Base-by-base conservation (phyloP, 2,113 vertebrate species). In the Alligator sinensis region DNA sequence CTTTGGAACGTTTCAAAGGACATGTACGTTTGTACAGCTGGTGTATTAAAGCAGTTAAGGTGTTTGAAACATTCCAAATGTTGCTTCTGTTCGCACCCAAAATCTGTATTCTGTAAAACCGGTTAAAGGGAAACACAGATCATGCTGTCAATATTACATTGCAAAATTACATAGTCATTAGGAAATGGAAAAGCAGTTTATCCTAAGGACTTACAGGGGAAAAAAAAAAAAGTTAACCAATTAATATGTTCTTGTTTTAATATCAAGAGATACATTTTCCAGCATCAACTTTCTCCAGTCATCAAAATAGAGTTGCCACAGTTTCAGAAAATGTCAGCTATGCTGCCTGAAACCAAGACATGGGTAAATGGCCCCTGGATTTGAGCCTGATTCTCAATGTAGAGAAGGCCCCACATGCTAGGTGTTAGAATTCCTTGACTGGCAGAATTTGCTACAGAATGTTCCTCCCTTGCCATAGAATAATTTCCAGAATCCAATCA, bases 21-120 rank as follows among this genome's bases (percentile, higher is more conserved):
- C 47, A 47, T 47, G 47, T 9, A 47, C 9, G 47, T 57, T 14
- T 74, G 28, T 11, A 60, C 72, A 47, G 8, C 47, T 47, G 47
- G 47, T 47, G 7, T 47, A 9, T 47, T 47, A 47, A 47, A 47
- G 47, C 47, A 47, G 47, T 47, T 47, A 47, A 47, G 47, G 47
- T 47, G 47, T 47, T 47, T 47, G 47, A 47, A 47, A 47, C 47
- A 47, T 47, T 47, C 47, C 7, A 47, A 47, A 47, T 47, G 47
- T 47, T 47, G 47, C 47, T 47, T 47, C 47, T 47, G 47, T 47
- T 47, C 47, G 9, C 47, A 47, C 47, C 47, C 47, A 47, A 47
- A 47, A 47, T 47, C 72, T 34, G 18, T 34, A 85, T 62, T 90
- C 63, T 66, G 75, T 0, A 0, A 3, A 9, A 55, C 77, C 0